Conservation (phyloP, 2,888 invertebrate genomes). For the Tubulanus polymorphus region DNA sequence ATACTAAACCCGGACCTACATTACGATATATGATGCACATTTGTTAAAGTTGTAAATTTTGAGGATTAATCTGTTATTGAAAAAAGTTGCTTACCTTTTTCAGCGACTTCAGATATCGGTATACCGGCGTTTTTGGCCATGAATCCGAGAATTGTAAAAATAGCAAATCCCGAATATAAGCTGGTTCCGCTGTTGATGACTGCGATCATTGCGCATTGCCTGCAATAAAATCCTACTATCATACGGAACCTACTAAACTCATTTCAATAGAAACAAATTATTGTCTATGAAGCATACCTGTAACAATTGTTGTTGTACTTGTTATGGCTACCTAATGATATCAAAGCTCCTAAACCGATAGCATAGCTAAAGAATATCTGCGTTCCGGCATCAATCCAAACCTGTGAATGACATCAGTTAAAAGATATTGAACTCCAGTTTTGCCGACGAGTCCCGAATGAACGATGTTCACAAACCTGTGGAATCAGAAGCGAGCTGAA, state of each 20-base stretch:
- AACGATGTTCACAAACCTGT: too few relatives aligned
- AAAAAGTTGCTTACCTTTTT: constrained; percentile 66
- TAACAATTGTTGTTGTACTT: constrained; percentile 97
- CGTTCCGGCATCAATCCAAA: constrained; percentile 99
- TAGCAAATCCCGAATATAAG: constrained; percentile 56
- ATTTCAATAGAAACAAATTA: not conserved
- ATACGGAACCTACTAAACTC: not conserved
- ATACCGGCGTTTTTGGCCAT: constrained; percentile 68
- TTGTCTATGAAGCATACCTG: constrained; percentile 63
- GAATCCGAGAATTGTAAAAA: constrained; percentile 57
- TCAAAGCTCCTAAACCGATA: constrained; percentile 89
- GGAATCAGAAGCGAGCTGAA: constrained; percentile 42
- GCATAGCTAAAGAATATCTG: constrained; percentile 99
- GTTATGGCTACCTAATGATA: constrained; percentile 96
- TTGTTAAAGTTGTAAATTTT: not conserved
- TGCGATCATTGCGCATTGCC: constrained; percentile 55
- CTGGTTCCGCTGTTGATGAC: constrained; percentile 55
- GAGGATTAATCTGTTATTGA: not conserved
- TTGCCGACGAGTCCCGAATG: too few relatives aligned
- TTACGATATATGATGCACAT: not conserved
- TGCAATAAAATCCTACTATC: constrained; percentile 23
- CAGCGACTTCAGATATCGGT: constrained; percentile 88
- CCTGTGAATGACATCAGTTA: constrained; percentile 62
- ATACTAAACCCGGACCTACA: not conserved
- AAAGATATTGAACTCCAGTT: too few relatives aligned